Evolutionary conservation across 2,888 invertebrate species (phyloP), one percentile per base, ranked within the genome.

Genomic region (Nemapogon koenigi): DNA sequence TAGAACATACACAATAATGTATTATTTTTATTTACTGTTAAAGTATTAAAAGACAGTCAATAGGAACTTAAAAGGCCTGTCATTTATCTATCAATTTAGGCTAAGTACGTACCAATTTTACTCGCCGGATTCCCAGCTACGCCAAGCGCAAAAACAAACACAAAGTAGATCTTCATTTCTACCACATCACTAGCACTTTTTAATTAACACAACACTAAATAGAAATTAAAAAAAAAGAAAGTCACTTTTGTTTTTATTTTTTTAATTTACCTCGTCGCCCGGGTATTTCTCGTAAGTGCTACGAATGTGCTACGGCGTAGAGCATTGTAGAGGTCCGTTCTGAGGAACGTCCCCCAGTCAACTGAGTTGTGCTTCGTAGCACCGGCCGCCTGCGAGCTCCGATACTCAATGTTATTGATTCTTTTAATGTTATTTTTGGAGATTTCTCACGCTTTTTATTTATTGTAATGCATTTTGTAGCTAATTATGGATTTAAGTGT

Each of bases 401-500:
- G 19, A 33, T 37, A 16, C 16, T 26, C 35, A 14, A 16, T 67
- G 57, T 66, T 76, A 76, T 76, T 73, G 76, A 76, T 76, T 78
- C 72, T 72, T 71, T 72, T 69, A 76, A 67, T 71, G 70, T 69
- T 72, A 73, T 76, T 76, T 75, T 75, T 68, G 68, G 69, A 55
- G 55, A 70, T 71, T 72, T 71, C 59, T 66, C 37, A 28, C 37
- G 4, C 16, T 25, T 32, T 35, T 27, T 39, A 39, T 39, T n/a
- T n/a, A n/a, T n/a, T n/a, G n/a, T n/a, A n/a, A n/a, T n/a, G n/a
- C n/a, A n/a, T n/a, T n/a, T n/a, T n/a, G n/a, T n/a, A n/a, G n/a
- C n/a, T n/a, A n/a, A n/a, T n/a, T n/a, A n/a, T n/a, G n/a, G n/a
- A n/a, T n/a, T n/a, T n/a, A n/a, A n/a, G n/a, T n/a, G n/a, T n/a